phyloP scores from a whole-genome alignment of 2,113 vertebrate species.

The Barnardius zonarius region DNA sequence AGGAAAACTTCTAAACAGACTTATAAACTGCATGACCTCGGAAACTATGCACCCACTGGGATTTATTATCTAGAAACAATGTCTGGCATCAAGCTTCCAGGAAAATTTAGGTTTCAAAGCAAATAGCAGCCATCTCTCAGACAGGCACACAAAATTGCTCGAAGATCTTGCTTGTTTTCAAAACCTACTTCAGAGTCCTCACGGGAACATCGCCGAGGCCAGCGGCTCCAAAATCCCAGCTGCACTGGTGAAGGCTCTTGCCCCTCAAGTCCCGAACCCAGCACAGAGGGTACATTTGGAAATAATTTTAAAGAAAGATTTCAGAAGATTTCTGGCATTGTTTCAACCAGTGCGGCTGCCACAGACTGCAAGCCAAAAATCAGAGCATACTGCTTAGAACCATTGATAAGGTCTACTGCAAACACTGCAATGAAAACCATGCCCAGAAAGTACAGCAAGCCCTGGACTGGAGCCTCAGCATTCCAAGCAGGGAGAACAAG shows the following conservation, averaged over 20 bases:
- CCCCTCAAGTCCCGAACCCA: neutral
- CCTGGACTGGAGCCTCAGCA: accelerated
- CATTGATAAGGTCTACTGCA: neutral
- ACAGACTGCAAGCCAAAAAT: neutral
- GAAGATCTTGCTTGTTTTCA: neutral
- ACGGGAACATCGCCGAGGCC: accelerated
- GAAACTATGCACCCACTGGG: neutral
- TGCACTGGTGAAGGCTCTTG: neutral
- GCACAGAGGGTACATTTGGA: neutral
- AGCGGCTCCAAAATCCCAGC: neutral
- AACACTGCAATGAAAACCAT: neutral
- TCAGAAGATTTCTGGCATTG: neutral
- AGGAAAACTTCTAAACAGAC: neutral
- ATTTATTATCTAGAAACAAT: constrained; percentile 45
- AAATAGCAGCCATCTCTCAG: neutral
- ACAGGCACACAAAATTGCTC: neutral
- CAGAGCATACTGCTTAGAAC: neutral
- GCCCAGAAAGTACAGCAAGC: neutral
- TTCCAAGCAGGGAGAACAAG: neutral
- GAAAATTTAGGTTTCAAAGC: constrained; percentile 33
- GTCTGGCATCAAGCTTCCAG: neutral
- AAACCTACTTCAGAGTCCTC: neutral
- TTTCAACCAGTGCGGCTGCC: neutral
- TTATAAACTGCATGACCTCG: neutral
- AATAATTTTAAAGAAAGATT: neutral